Conservation (phyloP, 2,797 vertebrate genomes). For the Uromys caudimaculatus region DNA sequence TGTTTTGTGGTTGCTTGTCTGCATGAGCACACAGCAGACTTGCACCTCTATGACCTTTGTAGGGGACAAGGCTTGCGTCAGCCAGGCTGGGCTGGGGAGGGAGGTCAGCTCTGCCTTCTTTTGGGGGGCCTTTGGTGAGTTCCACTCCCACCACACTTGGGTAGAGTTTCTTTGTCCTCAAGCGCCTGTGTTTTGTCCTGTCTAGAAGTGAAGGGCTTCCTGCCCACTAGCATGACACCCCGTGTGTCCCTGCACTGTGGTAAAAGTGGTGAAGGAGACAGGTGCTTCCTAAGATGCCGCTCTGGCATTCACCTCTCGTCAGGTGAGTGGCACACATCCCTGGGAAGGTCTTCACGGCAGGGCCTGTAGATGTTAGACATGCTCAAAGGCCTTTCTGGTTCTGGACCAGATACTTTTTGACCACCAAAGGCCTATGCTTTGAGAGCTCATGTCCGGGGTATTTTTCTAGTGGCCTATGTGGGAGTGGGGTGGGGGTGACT, state of each 20-base stretch:
- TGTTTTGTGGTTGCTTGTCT: slow-evolving; percentile 78
- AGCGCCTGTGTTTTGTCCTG: slow-evolving; percentile 91
- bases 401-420: background rate
- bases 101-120: slow-evolving; percentile 41
- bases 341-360: background rate
- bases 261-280: slow-evolving; percentile 94
- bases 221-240: slow-evolving; percentile 86
- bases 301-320: slow-evolving; percentile 94
- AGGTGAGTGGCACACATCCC: slow-evolving; percentile 91
- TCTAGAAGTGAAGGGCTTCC: slow-evolving; percentile 93
- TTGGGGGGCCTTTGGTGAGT: slow-evolving; percentile 57
- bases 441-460: background rate
- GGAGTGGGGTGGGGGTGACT: background rate
- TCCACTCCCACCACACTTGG: background rate
- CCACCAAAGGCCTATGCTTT: background rate
- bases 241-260: slow-evolving; percentile 94
- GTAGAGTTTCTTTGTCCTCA: slow-evolving; percentile 85
- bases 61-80: background rate
- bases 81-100: background rate
- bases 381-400: background rate
- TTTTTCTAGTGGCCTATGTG: background rate
- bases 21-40: slow-evolving; percentile 62
- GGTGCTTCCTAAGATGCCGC: slow-evolving; percentile 95
- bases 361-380: background rate
- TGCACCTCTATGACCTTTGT: slow-evolving; percentile 12